Evolutionary conservation across 2,888 invertebrate species (phyloP), one percentile per base, ranked within the genome.

Genomic region (Eulithis testata): DNA sequence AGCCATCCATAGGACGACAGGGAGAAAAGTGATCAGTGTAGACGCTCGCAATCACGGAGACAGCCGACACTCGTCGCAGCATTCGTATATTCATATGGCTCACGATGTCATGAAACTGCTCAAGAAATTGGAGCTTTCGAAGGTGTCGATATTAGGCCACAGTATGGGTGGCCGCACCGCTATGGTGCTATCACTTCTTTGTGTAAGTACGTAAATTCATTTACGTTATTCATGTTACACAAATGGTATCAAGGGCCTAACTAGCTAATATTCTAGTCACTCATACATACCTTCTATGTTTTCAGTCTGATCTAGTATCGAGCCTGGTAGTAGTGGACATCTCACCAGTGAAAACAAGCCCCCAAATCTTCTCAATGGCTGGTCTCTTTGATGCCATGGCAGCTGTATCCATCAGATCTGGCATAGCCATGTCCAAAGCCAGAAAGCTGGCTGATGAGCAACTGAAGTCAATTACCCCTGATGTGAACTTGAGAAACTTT

Each of bases 21-120:
- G 94, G 12, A 94, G 95, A 75, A 95, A 95, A 93, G 97, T 98
- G 9, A 95, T 97, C 69, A 95, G 97, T 6, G 94, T 98, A 43
- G 99, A 99, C 91, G 96, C 97, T 1, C 94, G 99, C 78, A 99
- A 99, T 90, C 99, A 99, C 89, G 99, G 99, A 0, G 97, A 98
- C 70, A 98, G 98, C 81, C 96, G 97, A 0, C 98, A 98, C 83
- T 91, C 95, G 0, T 74, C 93, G 0, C 94, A 95, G 6, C 97
- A 98, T 88, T 94, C 95, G 0, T 98, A 98, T 81, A 86, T 94
- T 12, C 94, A 95, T 66, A 96, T 99, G 95, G 95, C 96, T 0
- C 90, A 92, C 65, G 93, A 93, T 69, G 85, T 93, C 9, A 91
- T 93, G 87, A 89, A 94, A 50, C 91, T 97, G 49, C 87, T 97